Evolutionary conservation across 2,797 vertebrate species (phyloP), one percentile per base, ranked within the genome.

Genomic region (Gymnopithys bicolor): DNA sequence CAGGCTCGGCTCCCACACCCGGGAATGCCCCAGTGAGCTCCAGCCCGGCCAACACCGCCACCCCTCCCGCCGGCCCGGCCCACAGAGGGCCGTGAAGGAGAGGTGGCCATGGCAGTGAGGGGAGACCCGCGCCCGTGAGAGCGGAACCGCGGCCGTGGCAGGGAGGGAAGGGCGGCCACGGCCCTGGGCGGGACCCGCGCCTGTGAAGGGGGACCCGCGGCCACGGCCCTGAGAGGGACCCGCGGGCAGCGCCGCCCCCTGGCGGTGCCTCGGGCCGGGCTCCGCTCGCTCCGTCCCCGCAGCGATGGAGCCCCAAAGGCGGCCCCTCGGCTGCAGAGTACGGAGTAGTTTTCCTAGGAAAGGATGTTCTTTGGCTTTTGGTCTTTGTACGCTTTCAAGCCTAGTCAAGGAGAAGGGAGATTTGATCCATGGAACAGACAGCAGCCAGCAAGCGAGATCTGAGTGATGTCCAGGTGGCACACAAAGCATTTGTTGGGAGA

Each of bases 221-320:
- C 27, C 35, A 32, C 8, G 1, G 67, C 48, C 39, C 19, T 48
- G 37, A 37, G 68, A 35, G 35, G 43, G 14, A 33, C 13, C 32
- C 53, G 21, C 53, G 21, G 53, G 53, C 55, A 56, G 55, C n/a
- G 32, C 55, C 55, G 55, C 21, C n/a, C 32, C 41, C 27, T 21
- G 1, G 53, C n/a, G 45, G 41, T 17, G 27, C 43, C 27, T 30
- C 11, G 28, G 35, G 37, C 21, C 7, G 3, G 30, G 16, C 9
- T 11, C 19, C 19, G 45, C 41, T 16, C 23, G 10, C 41, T 21
- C 35, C 11, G 2, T 19, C 53, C 37, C 23, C 19, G 2, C 24
- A 9, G 51, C 7, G 0, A 7, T 0, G n/a, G 19, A 55, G 46
- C 48, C 27, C 27, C n/a, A 7, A 7, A 12, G 4, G 0, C 3